Evolutionary conservation across 2,888 invertebrate species (phyloP), one percentile per base, ranked within the genome.

Genomic region (Chrysomela aeneicollis): DNA sequence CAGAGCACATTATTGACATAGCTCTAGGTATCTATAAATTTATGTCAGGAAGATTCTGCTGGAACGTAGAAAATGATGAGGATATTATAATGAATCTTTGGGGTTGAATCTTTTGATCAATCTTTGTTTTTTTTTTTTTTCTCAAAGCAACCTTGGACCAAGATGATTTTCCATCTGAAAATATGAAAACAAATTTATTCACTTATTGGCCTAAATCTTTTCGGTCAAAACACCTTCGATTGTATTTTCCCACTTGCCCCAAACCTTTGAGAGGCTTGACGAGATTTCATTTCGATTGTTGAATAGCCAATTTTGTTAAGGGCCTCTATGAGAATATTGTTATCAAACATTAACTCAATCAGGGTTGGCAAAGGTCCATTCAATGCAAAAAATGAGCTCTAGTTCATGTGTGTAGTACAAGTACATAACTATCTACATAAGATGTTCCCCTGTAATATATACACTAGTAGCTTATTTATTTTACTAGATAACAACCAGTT

Each of bases 311-410:
- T 66, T 55, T 32, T 53, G 47, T 64, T 66, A 63, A 67, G 67
- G 62, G 54, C 62, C 57, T 64, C 67, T 58, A 60, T 53, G 54
- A 61, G 35, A 61, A 63, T 49, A 61, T 67, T 59, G 58, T 59
- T 42, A 42, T 42, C 15, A 42, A 42, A 15, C n/a, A 15, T 42
- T 42, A 42, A 46, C 51, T 37, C 59, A 59, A 71, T 67, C 71
- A 69, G 69, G 73, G 72, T 71, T 72, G 71, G 69, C 60, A 68
- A 71, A 71, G 71, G 72, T 71, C 71, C 72, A 71, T 65, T 67
- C 49, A 42, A 35, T 69, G 32, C 59, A 62, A 57, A 63, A 59
- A 65, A 64, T 59, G 59, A 68, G 61, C 66, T 64, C 63, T 67
- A 70, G 63, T 51, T 55, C 47, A 61, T 62, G 26, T 52, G 37